Evolutionary conservation across 2,797 vertebrate species (phyloP), one percentile per base, ranked within the genome.

Genomic region (Oryzias sinensis): DNA sequence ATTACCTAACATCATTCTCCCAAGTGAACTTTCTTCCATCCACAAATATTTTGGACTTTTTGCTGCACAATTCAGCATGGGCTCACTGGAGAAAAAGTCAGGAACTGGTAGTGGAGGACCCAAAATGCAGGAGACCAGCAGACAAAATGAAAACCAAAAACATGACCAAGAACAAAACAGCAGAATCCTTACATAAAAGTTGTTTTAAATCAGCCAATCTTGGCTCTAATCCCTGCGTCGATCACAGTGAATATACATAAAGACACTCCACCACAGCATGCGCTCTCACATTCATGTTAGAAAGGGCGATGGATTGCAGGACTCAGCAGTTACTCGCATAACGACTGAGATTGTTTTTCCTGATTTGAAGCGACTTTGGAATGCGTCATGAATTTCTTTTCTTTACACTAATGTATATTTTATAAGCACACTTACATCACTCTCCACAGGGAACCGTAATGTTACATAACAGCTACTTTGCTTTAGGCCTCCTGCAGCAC

Each of bases 391-490:
- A 40, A 11, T 24, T n/a, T 58, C 16, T 42, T 45, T 63, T 53
- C 58, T 59, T 60, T 47, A 63, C 56, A 44, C 53, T 44, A 56
- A 29, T 75, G 53, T 70, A 48, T 68, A 72, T 59, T 74, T 70
- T 63, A 53, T 16, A 64, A 76, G 64, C 47, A 63, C 40, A 37
- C 69, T 85, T 78, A 86, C 80, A 77, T 87, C 82, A 82, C 69
- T 68, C 62, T 66, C 70, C 65, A 76, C 64, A 72, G 74, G 68
- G 72, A 76, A 67, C 59, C 54, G 56, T 58, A 44, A 42, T 8
- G 68, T 85, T 84, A 78, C 56, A 76, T 77, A 84, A 88, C 43
- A 70, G 57, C 65, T 76, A 77, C 79, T 54, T 25, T 43, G 49
- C 73, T 75, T 65, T 43, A 70, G 66, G 68, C 59, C 25, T 54